phyloP scores from a whole-genome alignment of 2,797 vertebrate species.

The Tapirus indicus region DNA sequence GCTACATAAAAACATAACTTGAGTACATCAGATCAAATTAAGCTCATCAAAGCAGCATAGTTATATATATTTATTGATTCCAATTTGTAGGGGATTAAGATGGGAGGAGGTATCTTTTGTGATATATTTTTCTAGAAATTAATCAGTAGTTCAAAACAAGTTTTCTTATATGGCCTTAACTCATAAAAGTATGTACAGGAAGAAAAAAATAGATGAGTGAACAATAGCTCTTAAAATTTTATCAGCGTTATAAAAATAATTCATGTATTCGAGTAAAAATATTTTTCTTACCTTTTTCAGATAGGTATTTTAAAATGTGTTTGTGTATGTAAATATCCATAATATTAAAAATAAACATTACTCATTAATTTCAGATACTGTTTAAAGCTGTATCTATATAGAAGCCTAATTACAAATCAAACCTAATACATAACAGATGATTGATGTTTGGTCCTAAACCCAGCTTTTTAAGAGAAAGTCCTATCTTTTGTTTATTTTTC shows the following conservation, averaged over 20 bases:
- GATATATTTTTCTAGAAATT: constrained; percentile 11
- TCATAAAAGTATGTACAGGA: not conserved
- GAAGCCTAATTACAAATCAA: not conserved
- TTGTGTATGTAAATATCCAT: not conserved
- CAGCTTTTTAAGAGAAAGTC: not conserved
- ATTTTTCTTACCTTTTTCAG: not conserved
- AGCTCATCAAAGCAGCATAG: not conserved
- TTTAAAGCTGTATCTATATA: not conserved
- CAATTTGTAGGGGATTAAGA: constrained; percentile 1
- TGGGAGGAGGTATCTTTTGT: not conserved
- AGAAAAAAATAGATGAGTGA: not conserved
- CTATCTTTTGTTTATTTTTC: not conserved
- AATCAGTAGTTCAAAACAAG: not conserved
- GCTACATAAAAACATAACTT: not conserved
- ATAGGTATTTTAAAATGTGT: not conserved
- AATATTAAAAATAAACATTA: not conserved
- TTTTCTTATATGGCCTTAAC: not conserved
- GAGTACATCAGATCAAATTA: not conserved
- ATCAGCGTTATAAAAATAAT: not conserved
- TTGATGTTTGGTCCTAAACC: not conserved
- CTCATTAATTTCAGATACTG: not conserved
- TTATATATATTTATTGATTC: not conserved
- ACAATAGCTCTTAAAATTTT: not conserved
- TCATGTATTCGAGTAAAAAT: not conserved
- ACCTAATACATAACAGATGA: not conserved